phyloP scores from a whole-genome alignment of 2,888 invertebrate species.

The Hedychridium roseum region DNA sequence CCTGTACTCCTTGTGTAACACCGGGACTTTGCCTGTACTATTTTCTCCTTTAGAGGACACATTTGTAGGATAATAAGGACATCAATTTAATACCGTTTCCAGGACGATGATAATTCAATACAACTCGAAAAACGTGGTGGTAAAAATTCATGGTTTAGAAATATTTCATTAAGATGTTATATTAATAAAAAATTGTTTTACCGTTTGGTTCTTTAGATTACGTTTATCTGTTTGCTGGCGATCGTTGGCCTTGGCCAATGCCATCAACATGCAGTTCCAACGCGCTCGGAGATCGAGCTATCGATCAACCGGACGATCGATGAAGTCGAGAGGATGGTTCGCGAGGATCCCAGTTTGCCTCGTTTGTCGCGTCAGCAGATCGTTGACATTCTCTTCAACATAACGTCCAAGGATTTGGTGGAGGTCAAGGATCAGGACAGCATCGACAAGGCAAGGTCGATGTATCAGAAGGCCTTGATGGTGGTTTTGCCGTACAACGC shows the following conservation, averaged over 20 bases:
- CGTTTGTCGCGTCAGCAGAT: constrained; percentile 73
- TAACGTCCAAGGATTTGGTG: constrained; percentile 56
- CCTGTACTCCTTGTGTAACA: too few relatives aligned
- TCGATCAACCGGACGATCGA: constrained; percentile 68
- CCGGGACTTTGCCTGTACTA: too few relatives aligned
- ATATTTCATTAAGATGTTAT: too few relatives aligned
- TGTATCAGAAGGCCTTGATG: constrained; percentile 68
- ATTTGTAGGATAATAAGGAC: too few relatives aligned
- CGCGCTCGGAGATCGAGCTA: constrained; percentile 50
- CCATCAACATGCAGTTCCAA: constrained; percentile 44
- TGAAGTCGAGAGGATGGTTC: constrained; percentile 73
- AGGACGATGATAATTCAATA: too few relatives aligned
- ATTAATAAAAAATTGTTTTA: too few relatives aligned
- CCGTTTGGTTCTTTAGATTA: constrained; percentile 45
- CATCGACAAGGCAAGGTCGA: constrained; percentile 54
- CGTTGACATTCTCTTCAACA: constrained; percentile 73
- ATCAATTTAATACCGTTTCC: too few relatives aligned
- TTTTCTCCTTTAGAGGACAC: too few relatives aligned
- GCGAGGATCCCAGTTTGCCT: constrained; percentile 71
- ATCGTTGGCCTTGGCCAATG: constrained; percentile 44
- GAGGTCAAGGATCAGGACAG: constrained; percentile 47
- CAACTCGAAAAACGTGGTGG: too few relatives aligned
- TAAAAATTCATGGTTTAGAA: too few relatives aligned
- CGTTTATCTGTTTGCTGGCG: constrained; percentile 45
- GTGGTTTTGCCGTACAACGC: constrained; percentile 74